Evolutionary conservation across 2,888 invertebrate genomes (phyloP), one percentile per base, ranked within the genome.

Genomic region (Bimastos eiseni): DNA sequence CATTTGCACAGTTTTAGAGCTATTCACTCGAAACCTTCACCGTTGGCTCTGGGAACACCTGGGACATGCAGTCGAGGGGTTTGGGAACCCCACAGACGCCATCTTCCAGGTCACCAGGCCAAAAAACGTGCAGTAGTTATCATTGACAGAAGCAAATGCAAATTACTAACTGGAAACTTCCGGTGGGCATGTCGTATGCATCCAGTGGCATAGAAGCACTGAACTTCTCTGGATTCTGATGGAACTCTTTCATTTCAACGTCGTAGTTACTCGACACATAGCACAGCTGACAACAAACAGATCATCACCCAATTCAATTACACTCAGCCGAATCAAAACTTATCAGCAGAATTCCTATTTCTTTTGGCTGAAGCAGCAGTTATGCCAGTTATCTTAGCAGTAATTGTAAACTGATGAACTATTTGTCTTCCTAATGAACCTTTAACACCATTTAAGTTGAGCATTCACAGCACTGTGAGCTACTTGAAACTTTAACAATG

Each of bases 191-290:
- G 89, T 93, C 92, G 92, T 93, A 95, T 41, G 49, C 41, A 90
- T 91, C 37, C 19, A 95, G 92, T 89, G 93, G 92, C 33, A 95
- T 93, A 37, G 92, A 92, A 19, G 92, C 91, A 83, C 90, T 92
- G 91, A 94, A 94, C 89, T 93, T 94, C 30, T 94, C 93, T 3
- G 95, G 94, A 90, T 95, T 94, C 37, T 93, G 92, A 89, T 94
- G 93, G 93, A 94, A 96, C 91, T 94, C 93, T 55, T 93, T 93
- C 88, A 94, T 93, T 90, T 95, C 95, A 44, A 95, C 94, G 44
- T 94, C 93, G 92, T 95, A 96, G 93, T 96, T 94, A 90, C 94
- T 93, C 8, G 96, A 95, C 21, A 96, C 95, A 93, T 95, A 96
- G 92, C 96, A 96, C 24, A 94, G 92, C 94, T 94, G 94, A 92